These are phyloP conservation scores for Styela clava DNA, from an alignment of 23 tunicate species.

Conservation along the genomic window DNA sequence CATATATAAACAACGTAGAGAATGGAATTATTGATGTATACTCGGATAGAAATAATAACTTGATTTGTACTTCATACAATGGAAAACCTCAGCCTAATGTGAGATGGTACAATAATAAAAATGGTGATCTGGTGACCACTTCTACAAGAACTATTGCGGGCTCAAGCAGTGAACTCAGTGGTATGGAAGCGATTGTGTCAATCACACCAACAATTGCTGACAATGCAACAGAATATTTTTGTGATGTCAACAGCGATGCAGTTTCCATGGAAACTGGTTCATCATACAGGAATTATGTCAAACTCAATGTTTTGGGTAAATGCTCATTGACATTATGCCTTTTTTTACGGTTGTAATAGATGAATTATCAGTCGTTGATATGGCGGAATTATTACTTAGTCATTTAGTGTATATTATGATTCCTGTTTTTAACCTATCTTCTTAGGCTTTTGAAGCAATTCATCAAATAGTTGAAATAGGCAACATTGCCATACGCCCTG, in stretches of 20 bases:
- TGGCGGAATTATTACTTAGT: too few relatives aligned
- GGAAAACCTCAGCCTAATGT: slow-evolving; percentile 6
- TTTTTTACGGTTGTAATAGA: too few relatives aligned
- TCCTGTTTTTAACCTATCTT: too few relatives aligned
- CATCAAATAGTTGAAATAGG: too few relatives aligned
- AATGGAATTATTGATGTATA: neutral
- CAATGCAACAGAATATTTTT: neutral
- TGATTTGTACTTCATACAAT: neutral
- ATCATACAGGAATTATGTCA: neutral
- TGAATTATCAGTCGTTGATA: too few relatives aligned
- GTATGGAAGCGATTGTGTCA: neutral
- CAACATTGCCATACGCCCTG: too few relatives aligned
- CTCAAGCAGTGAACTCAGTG: neutral
- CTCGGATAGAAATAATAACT: neutral
- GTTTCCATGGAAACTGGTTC: neutral
- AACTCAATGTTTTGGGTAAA: neutral
- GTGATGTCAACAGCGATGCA: neutral
- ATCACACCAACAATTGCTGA: neutral
- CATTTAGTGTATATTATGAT: too few relatives aligned
- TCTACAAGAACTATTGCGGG: neutral
- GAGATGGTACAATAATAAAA: neutral
- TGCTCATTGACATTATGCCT: neutral
- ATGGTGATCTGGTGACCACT: neutral
- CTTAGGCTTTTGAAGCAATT: too few relatives aligned
- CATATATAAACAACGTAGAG: neutral